phyloP scores from a whole-genome alignment of 2,797 vertebrate species.

The Coccyzus lansbergi region DNA sequence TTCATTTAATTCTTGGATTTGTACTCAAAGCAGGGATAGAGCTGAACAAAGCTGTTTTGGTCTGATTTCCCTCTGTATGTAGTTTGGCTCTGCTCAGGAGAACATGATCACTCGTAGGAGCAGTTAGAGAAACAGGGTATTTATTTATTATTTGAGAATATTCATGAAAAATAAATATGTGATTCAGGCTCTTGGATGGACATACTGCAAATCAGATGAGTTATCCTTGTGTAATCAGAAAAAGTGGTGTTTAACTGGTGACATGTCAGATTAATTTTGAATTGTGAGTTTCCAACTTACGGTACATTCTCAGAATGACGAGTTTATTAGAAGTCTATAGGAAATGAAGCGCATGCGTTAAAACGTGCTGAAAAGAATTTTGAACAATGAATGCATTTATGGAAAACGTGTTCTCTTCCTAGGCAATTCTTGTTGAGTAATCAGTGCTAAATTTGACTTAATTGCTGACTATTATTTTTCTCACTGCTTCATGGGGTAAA shows the following conservation, averaged over 20 bases:
- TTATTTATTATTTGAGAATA: neutral
- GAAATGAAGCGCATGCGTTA: conserved; percentile 1
- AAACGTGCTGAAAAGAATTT: conserved; percentile 37
- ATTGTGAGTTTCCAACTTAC: neutral
- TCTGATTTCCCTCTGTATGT: neutral
- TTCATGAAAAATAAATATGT: neutral
- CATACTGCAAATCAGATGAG: neutral
- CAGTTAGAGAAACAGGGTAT: neutral
- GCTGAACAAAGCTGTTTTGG: neutral
- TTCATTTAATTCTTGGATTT: neutral
- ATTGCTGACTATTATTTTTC: conserved; percentile 61
- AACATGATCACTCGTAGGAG: neutral
- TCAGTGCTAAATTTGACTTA: conserved; percentile 64
- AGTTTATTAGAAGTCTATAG: conserved; percentile 36
- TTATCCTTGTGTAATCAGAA: neutral
- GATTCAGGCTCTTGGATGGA: neutral
- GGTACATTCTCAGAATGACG: neutral
- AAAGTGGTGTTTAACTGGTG: neutral
- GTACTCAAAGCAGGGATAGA: neutral
- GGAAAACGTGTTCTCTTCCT: conserved; percentile 62
- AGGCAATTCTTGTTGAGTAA: conserved; percentile 66
- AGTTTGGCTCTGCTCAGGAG: neutral
- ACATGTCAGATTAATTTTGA: conserved; percentile 33
- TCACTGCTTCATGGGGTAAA: conserved; percentile 38
- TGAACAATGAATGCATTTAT: conserved; percentile 43